Evolutionary conservation across 2,888 invertebrate species (phyloP).

Genomic region (Tricholauxania praeusta): DNA sequence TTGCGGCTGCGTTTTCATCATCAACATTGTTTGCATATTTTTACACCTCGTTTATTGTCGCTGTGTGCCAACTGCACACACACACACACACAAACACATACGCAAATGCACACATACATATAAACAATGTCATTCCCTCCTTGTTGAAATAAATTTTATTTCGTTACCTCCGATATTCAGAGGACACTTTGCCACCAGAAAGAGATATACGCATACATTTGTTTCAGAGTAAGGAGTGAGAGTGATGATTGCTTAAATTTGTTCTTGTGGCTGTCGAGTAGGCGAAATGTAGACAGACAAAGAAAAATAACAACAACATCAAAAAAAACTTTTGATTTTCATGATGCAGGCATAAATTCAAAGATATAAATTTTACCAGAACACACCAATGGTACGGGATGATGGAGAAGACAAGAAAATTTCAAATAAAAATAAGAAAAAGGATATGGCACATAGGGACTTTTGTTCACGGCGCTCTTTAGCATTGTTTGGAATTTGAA

Average conservation of each 20-base stretch:
- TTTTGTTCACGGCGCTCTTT: not conserved
- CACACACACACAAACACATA: no score
- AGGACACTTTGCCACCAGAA: conserved; percentile 11
- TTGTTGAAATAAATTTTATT: conserved; percentile 25
- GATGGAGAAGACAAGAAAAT: not conserved
- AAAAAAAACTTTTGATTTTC: no score
- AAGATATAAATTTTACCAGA: no score
- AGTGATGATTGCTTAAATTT: no score
- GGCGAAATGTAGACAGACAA: no score
- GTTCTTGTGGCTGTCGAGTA: no score
- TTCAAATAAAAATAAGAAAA: not conserved
- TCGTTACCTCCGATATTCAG: not conserved
- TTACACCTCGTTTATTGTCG: conserved; percentile 33
- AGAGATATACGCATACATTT: not conserved
- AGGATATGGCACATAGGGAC: not conserved
- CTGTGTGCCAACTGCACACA: conserved; percentile 16
- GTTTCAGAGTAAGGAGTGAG: not conserved
- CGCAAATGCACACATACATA: no score
- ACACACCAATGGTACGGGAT: no score
- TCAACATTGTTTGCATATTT: conserved; percentile 31
- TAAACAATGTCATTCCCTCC: conserved; percentile 5
- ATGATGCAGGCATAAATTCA: no score
- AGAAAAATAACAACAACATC: no score
- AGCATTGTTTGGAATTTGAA: conserved; percentile 27
- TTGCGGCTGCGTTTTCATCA: conserved; percentile 24